phyloP scores from a whole-genome alignment of 2,888 invertebrate genomes.

The Leptopilina drosophilae region DNA sequence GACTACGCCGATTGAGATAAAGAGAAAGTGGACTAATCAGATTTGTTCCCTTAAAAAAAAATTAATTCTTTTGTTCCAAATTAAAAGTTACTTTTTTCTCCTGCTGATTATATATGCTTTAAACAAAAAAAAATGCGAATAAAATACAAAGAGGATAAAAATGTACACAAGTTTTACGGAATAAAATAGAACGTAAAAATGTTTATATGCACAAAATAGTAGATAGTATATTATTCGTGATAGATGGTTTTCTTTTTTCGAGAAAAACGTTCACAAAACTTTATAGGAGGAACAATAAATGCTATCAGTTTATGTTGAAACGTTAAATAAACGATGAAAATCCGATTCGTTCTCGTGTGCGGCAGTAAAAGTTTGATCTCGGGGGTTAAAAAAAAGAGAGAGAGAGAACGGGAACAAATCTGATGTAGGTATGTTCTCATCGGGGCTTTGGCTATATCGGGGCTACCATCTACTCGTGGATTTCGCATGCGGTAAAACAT shows the following conservation, averaged over 20 bases:
- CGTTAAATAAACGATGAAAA: background rate
- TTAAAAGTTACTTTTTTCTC: too few relatives aligned
- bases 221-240: background rate
- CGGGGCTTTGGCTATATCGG: slow-evolving; percentile 58
- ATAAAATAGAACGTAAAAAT: too few relatives aligned
- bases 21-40: background rate
- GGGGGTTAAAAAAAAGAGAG: background rate
- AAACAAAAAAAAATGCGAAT: too few relatives aligned
- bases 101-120: too few relatives aligned
- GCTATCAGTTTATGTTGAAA: slow-evolving; percentile 24
- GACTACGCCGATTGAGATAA: background rate
- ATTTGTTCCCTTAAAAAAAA: background rate
- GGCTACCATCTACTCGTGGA: slow-evolving; percentile 60
- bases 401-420: slow-evolving; percentile 32
- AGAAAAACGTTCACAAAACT: background rate
- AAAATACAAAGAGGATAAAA: too few relatives aligned
- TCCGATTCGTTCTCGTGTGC: background rate
- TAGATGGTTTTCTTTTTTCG: background rate
- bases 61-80: too few relatives aligned
- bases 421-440: slow-evolving; percentile 41
- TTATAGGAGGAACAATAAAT: slow-evolving; percentile 3
- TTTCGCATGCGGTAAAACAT: slow-evolving; percentile 65
- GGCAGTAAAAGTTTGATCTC: slow-evolving; percentile 5
- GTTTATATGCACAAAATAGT: too few relatives aligned
- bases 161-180: too few relatives aligned